Base-by-base conservation (phyloP, 2,888 invertebrate species). In the Xestia xanthographa region DNA sequence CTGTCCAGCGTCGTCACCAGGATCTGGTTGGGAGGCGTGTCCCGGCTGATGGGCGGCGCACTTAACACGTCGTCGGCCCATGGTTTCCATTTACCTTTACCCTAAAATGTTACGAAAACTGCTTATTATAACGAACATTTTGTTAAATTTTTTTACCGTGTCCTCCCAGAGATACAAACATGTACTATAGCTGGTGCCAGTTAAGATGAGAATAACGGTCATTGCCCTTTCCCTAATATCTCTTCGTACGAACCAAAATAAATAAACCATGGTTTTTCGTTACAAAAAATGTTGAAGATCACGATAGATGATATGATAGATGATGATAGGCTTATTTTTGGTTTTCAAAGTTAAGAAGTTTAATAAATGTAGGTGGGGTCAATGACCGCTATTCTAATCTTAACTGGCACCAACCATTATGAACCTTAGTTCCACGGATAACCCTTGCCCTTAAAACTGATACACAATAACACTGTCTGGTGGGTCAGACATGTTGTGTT, bases 1-100 rank as follows among this genome's bases (percentile, higher is more conserved):
- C 99, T 99, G 94, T 99, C 99, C 43, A 98, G 97, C 0, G 99
- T 99, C 0, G 99, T 98, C 22, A 99, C 99, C 76, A 99, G 98
- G 86, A 99, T 99, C 96, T 99, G 99, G 95, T 99, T 99, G 62
- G 99, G 99, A 0, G 98, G 98, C 63, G 99, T 98, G 89, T 99
- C 99, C 72, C 98, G 97, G 6, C 98, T 98, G 87, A 99, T 98
- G 0, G 98, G 97, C 0, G 98, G 97, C 0, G 98, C 98, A 0
- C 97, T 95, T 5, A 97, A 95, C 22, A 99, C 97, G 85, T 99
- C 98, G 84, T 99, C 99, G 38, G 98, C 97, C 99, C 99, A 99
- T 1, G 97, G 97, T 90, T 98, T 98, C 99, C 99, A 99, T 92
- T 98, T 98, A 9, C 99, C 99, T 96, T 98, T 98, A 84, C 98